phyloP scores from a whole-genome alignment of 2,888 invertebrate species.

The Leptopilina syphax region DNA sequence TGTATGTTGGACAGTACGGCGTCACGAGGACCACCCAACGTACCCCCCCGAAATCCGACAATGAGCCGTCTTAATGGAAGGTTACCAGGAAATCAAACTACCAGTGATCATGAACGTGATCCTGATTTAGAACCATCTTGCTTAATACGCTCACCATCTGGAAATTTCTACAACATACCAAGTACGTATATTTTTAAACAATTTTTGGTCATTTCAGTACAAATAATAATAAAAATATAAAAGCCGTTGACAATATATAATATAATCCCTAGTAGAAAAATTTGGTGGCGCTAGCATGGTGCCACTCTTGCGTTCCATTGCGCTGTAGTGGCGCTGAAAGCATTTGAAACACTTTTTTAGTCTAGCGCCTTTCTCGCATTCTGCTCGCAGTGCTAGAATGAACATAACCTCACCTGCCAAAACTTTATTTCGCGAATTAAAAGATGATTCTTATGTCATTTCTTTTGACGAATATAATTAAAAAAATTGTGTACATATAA shows the following conservation, averaged over 20 bases:
- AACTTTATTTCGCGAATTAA: no score
- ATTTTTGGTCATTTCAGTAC: neutral
- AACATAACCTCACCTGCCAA: no score
- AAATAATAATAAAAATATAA: neutral
- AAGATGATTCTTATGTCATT: no score
- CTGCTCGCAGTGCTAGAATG: no score
- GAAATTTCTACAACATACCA: conserved; percentile 93
- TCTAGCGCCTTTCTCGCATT: no score
- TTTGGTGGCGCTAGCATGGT: no score
- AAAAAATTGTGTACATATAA: no score
- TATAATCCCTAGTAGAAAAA: no score
- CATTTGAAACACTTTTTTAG: no score
- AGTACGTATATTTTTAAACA: conserved; percentile 78
- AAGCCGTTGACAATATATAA: neutral
- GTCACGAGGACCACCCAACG: conserved; percentile 87
- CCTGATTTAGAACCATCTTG: conserved; percentile 94
- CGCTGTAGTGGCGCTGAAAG: no score
- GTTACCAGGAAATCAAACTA: conserved; percentile 81
- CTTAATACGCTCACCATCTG: conserved; percentile 93
- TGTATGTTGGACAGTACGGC: conserved; percentile 90
- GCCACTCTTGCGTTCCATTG: no score
- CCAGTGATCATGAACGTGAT: conserved; percentile 77
- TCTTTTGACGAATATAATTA: no score
- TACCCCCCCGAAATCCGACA: conserved; percentile 93
- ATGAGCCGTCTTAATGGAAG: conserved; percentile 95